phyloP scores from a whole-genome alignment of 1,140 invertebrate genomes.

The Trichogramma pretiosum region DNA sequence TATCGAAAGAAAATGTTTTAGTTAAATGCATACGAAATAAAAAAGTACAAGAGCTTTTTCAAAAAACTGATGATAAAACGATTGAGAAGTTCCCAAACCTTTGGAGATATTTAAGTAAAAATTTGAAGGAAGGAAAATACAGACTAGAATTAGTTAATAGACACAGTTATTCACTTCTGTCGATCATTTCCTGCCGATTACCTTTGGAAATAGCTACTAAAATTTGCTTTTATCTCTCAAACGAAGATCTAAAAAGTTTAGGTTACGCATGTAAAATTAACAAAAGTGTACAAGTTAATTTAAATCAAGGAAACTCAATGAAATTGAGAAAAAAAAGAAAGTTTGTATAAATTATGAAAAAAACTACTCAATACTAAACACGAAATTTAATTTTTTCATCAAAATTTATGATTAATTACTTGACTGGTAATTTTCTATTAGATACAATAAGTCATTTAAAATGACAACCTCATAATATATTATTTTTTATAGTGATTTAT shows the following conservation, averaged over 20 bases:
- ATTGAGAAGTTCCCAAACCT: not conserved
- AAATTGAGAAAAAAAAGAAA: too few relatives aligned
- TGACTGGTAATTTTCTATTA: not conserved
- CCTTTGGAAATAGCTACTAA: constrained; percentile 2
- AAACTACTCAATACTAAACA: too few relatives aligned
- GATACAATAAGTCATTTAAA: too few relatives aligned
- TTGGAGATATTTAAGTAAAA: not conserved
- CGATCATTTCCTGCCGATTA: not conserved
- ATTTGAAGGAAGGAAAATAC: not conserved
- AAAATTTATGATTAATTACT: not conserved
- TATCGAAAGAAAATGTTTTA: too few relatives aligned
- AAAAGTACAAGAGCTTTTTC: not conserved
- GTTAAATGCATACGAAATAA: not conserved
- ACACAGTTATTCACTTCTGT: not conserved
- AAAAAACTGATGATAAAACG: not conserved
- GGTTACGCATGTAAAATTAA: too few relatives aligned
- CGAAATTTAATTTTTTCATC: too few relatives aligned
- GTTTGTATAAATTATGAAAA: too few relatives aligned
- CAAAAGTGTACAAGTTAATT: too few relatives aligned
- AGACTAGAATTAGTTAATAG: not conserved
- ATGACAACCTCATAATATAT: too few relatives aligned
- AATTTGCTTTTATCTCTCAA: constrained; percentile 18
- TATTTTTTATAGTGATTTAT: too few relatives aligned
- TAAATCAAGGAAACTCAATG: too few relatives aligned
- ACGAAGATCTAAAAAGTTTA: not conserved